phyloP scores from a whole-genome alignment of 2,113 vertebrate genomes.

The Vireo altiloquus region DNA sequence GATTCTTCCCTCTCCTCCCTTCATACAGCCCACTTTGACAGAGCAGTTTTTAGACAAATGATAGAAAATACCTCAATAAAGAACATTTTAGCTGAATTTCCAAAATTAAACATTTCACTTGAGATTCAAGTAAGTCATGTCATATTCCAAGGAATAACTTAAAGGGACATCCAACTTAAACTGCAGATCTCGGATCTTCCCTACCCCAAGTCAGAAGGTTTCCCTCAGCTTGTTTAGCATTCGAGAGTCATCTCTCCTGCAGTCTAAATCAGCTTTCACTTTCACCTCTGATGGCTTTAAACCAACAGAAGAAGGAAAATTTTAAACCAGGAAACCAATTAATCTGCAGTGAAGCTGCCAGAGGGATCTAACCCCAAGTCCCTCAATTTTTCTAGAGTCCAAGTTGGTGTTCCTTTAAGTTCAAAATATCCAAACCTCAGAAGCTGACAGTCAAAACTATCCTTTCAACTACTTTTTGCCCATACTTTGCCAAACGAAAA shows the following conservation, averaged over 20 bases:
- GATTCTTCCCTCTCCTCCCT: neutral
- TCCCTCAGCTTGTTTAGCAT: neutral
- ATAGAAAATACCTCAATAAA: constrained; percentile 37
- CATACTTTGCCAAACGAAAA: neutral
- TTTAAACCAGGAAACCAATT: neutral
- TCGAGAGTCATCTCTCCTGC: neutral
- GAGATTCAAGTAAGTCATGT: neutral
- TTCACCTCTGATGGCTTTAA: neutral
- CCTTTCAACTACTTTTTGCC: neutral
- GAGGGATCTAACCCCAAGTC: neutral
- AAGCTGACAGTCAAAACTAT: neutral
- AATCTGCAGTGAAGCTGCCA: neutral
- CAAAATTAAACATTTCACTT: neutral
- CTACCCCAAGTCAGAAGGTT: neutral
- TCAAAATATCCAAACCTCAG: neutral
- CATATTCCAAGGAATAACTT: neutral
- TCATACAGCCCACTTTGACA: neutral
- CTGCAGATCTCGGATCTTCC: neutral
- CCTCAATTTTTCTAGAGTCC: neutral
- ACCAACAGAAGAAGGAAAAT: neutral
- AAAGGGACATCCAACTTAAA: constrained; percentile 33
- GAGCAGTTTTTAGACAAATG: constrained; percentile 7
- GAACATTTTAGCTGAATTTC: neutral
- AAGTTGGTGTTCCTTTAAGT: constrained; percentile 38
- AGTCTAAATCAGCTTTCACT: neutral